Evolutionary conservation across 2,888 invertebrate genomes (phyloP).

Genomic region (Folsomia manolachei): DNA sequence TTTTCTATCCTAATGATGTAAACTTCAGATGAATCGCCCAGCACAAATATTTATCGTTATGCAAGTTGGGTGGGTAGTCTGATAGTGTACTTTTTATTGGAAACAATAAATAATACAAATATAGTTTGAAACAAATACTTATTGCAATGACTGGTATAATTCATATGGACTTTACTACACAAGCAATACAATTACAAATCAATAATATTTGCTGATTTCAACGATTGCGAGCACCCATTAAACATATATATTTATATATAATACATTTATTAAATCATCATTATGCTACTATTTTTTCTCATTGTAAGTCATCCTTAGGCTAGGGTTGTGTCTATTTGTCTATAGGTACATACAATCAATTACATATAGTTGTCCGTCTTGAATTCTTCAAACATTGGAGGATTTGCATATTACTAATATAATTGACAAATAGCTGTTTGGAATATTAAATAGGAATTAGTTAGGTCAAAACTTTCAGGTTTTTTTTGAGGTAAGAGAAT

Average conservation of each 20-base stretch:
- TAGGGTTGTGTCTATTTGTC: too few species aligned
- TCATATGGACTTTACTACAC: not conserved
- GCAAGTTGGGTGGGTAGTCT: too few species aligned
- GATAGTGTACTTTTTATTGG: conserved; percentile 7
- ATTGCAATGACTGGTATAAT: conserved; percentile 13
- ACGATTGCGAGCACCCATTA: not conserved
- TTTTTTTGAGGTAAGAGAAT: not conserved
- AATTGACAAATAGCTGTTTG: too few species aligned
- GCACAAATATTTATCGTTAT: not conserved
- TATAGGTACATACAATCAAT: too few species aligned
- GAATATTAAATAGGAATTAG: not conserved
- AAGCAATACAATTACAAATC: too few species aligned
- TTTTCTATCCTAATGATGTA: too few species aligned
- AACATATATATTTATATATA: not conserved
- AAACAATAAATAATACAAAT: conserved; percentile 4
- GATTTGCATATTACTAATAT: too few species aligned
- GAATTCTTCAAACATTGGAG: too few species aligned
- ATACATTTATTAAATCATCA: too few species aligned
- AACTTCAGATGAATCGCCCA: too few species aligned
- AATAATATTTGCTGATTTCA: not conserved
- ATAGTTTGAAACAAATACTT: conserved; percentile 10
- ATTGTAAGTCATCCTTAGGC: too few species aligned
- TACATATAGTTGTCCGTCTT: not conserved
- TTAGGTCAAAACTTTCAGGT: not conserved
- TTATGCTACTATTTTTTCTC: too few species aligned